These are phyloP conservation scores for Ondatra zibethicus DNA, from an alignment of 2,113 vertebrate species.

Conservation along the genomic window DNA sequence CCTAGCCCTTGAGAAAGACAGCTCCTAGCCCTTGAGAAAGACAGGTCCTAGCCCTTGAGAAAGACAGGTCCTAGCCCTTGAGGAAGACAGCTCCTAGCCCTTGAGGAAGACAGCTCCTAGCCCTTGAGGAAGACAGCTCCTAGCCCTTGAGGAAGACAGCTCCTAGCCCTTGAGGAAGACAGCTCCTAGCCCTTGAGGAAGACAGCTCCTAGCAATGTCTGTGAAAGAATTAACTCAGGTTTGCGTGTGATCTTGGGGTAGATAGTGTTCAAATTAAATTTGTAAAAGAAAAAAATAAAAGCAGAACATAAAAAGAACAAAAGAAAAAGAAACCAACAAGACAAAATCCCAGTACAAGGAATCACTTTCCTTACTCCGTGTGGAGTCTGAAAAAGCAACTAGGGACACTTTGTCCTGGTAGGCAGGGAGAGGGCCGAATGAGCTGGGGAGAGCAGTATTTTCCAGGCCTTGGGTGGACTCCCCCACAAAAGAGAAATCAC, in stretches of 20 bases:
- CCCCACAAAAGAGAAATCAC: not conserved
- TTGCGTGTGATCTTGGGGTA: not conserved
- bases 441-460: not conserved
- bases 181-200: too few species aligned
- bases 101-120: not conserved
- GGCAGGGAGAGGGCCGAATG: not conserved
- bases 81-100: not conserved
- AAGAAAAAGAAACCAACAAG: not conserved
- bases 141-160: too few species aligned
- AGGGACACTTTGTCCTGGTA: not conserved
- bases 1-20: not conserved
- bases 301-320: not conserved
- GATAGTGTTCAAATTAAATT: not conserved
- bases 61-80: not conserved
- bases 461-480: not conserved
- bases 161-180: too few species aligned
- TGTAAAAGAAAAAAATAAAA: rapidly evolving
- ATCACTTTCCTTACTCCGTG: not conserved
- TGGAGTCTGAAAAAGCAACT: not conserved
- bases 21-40: not conserved
- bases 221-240: not conserved
- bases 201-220: not conserved
- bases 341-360: not conserved
- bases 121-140: too few species aligned
- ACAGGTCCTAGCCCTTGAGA: not conserved